phyloP scores from a whole-genome alignment of 2,888 invertebrate species.

The Lingula anatina region DNA sequence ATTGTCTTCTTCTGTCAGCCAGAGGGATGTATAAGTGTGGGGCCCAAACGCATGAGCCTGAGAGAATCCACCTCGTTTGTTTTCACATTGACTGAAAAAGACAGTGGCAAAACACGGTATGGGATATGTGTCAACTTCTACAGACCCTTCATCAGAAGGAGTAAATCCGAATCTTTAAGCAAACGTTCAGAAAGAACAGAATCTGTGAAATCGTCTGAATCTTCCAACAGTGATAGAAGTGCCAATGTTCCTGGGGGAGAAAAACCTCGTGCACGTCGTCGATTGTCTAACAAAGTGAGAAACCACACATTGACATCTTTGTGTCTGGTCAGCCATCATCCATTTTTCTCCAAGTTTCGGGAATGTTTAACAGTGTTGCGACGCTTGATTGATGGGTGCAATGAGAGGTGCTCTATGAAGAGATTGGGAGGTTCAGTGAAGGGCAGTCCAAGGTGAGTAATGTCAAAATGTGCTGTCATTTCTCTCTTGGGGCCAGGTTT shows the following conservation, averaged over 20 bases:
- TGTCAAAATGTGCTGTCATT: too few species aligned
- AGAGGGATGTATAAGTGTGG: constrained; percentile 87
- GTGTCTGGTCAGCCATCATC: constrained; percentile 97
- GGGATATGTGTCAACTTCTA: constrained; percentile 99
- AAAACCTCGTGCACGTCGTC: neutral
- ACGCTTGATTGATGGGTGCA: constrained; percentile 94
- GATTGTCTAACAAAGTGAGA: constrained; percentile 47
- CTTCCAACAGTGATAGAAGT: constrained; percentile 2
- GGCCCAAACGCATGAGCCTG: constrained; percentile 64
- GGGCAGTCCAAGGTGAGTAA: constrained; percentile 70
- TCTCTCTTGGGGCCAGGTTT: too few species aligned
- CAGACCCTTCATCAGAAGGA: constrained; percentile 65
- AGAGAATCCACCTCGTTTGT: constrained; percentile 95
- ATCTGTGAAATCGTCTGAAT: constrained; percentile 5
- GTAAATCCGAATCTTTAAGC: constrained; percentile 15
- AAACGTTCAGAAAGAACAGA: constrained; percentile 23
- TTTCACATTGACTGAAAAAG: constrained; percentile 97
- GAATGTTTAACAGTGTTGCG: constrained; percentile 94
- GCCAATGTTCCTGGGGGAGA: constrained; percentile 1
- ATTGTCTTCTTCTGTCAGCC: constrained; percentile 99
- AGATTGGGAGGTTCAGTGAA: constrained; percentile 82
- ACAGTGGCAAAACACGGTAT: constrained; percentile 74
- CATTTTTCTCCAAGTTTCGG: constrained; percentile 97
- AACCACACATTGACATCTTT: constrained; percentile 94
- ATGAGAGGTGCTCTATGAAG: constrained; percentile 72